Conservation (phyloP, 1,140 invertebrate species). For the Drosophila pandora region DNA sequence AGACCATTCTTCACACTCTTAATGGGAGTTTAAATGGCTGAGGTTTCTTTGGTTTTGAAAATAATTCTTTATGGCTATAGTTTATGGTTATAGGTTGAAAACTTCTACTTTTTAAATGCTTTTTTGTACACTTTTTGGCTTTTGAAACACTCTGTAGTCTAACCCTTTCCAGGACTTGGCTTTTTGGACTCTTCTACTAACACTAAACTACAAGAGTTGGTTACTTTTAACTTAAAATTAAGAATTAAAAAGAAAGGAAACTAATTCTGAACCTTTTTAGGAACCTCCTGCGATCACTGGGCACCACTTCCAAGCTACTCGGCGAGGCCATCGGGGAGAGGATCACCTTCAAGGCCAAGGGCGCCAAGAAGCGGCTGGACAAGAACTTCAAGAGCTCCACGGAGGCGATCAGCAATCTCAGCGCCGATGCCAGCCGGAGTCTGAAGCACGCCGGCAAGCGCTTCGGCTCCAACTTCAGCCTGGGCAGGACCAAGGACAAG, state of each 20-base stretch:
- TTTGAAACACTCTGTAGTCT: neutral
- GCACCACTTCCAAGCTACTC: slow-evolving; percentile 76
- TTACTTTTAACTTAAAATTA: neutral
- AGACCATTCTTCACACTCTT: slow-evolving; percentile 14
- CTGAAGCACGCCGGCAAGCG: slow-evolving; percentile 68
- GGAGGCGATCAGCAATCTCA: slow-evolving; percentile 65
- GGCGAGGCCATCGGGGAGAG: slow-evolving; percentile 80
- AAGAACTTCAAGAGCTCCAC: slow-evolving; percentile 77
- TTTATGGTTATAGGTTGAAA: too few species aligned
- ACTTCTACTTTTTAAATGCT: too few species aligned
- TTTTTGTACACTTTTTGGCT: neutral
- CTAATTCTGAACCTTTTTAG: slow-evolving; percentile 25
- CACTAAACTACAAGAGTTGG: slow-evolving; percentile 10
- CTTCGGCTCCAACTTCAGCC: slow-evolving; percentile 68
- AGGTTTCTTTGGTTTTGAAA: too few species aligned
- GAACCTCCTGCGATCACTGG: slow-evolving; percentile 74
- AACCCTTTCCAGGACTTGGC: neutral
- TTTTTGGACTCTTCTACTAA: neutral
- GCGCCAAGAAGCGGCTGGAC: slow-evolving; percentile 74
- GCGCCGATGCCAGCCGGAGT: slow-evolving; percentile 63
- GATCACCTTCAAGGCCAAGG: slow-evolving; percentile 69
- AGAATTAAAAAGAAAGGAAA: neutral
- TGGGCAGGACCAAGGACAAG: slow-evolving; percentile 48
- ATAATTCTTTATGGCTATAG: too few species aligned
- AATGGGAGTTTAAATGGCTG: neutral